Evolutionary conservation across 2,797 vertebrate genomes (phyloP).

Genomic region (Saxicola maurus): DNA sequence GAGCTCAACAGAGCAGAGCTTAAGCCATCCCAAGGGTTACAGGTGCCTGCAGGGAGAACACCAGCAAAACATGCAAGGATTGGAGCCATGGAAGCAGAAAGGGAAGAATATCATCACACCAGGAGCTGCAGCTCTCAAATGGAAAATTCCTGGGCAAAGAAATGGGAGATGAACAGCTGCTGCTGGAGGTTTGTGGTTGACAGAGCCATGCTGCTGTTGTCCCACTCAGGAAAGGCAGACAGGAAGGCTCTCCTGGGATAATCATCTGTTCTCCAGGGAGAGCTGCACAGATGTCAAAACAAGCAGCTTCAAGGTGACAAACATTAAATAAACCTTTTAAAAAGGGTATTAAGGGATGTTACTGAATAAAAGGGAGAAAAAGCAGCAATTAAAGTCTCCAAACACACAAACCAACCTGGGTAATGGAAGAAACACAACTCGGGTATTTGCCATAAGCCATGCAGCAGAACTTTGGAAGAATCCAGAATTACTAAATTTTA

Average conservation of each 20-base stretch:
- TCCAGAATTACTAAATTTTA: slow-evolving; percentile 31
- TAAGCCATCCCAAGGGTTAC: not conserved
- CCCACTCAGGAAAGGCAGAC: fast-evolving
- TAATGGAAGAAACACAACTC: not conserved
- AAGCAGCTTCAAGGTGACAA: not conserved
- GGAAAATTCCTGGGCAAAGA: not conserved
- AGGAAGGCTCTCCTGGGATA: not conserved
- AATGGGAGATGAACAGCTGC: not conserved
- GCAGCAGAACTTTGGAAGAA: slow-evolving; percentile 18
- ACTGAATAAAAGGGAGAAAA: not conserved
- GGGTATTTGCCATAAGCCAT: not conserved
- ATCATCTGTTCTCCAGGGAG: not conserved
- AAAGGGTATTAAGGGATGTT: not conserved
- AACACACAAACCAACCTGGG: not conserved
- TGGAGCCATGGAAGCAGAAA: fast-evolving
- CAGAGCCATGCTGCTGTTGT: not conserved
- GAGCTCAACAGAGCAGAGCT: not conserved
- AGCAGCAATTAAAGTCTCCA: not conserved
- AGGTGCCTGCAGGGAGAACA: not conserved
- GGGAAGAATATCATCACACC: fast-evolving
- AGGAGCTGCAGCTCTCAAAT: not conserved
- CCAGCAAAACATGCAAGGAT: not conserved
- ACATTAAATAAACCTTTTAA: not conserved
- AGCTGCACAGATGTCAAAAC: not conserved
- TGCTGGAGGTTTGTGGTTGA: not conserved